Evolutionary conservation across 2,113 vertebrate species (phyloP).

Genomic region (Collichthys lucidus): DNA sequence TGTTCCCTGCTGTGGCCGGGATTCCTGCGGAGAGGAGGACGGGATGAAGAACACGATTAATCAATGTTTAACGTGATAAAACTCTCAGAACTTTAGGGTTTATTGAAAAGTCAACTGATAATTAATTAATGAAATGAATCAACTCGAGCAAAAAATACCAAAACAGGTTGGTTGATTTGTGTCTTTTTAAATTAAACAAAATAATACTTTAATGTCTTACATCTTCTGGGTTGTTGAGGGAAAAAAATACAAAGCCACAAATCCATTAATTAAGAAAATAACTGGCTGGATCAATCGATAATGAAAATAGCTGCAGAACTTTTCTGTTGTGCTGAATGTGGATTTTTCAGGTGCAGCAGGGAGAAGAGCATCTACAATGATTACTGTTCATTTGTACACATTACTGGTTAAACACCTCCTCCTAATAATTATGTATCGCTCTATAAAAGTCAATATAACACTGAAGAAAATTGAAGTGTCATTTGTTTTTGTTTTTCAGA

Average conservation of each 20-base stretch:
- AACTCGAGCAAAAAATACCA: background rate
- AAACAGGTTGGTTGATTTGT: too few species aligned
- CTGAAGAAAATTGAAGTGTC: too few species aligned
- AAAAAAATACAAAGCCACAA: background rate
- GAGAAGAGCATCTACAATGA: background rate
- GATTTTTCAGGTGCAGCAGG: background rate
- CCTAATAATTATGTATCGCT: too few species aligned
- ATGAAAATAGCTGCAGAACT: background rate
- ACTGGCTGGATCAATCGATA: too few species aligned
- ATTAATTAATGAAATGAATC: background rate
- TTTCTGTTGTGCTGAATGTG: background rate
- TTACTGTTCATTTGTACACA: background rate
- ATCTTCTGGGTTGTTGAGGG: background rate
- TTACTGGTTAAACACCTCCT: background rate
- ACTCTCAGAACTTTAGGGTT: background rate
- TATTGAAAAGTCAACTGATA: too few species aligned
- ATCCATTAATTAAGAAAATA: background rate
- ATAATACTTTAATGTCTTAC: too few species aligned
- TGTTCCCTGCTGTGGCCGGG: slow-evolving; percentile 93
- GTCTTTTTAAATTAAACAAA: too few species aligned
- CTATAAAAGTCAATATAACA: too few species aligned
- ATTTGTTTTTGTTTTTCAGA: too few species aligned
- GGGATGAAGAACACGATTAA: background rate
- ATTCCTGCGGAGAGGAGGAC: slow-evolving; percentile 85
- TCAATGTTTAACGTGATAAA: background rate